A percentile compares a stretch with the other conserved stretches of the same genome.
phyloP scores from a whole-genome alignment of 2,113 vertebrate genomes.

The Drymodes brunneopygia region DNA sequence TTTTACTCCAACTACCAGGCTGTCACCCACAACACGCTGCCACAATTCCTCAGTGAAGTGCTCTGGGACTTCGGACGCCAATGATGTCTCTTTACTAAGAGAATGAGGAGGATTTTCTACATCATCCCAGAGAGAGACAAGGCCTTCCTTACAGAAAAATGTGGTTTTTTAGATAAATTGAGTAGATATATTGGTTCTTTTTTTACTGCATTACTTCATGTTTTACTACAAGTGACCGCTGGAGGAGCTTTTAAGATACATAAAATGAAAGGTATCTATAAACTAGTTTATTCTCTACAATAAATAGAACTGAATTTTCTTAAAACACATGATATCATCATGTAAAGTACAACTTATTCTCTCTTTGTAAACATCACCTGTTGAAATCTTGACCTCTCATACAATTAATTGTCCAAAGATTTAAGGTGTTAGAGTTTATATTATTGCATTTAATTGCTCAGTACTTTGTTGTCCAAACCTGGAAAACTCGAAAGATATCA shows the following conservation, averaged over 20 bases:
- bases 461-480: background rate
- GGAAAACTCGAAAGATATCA: background rate
- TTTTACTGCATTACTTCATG: background rate
- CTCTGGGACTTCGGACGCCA: conserved; percentile 36
- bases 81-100: conserved; percentile 40
- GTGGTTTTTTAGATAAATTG: background rate
- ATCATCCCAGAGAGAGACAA: conserved; percentile 86
- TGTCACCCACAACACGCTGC: conserved; percentile 81
- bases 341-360: background rate
- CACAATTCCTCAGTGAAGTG: conserved; percentile 79
- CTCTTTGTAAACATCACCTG: background rate
- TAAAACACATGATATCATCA: background rate
- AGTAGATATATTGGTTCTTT: background rate
- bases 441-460: background rate
- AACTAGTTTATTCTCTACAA: background rate
- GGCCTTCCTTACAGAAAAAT: conserved; percentile 77
- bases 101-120: conserved; percentile 66
- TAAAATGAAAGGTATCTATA: background rate
- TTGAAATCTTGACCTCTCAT: background rate
- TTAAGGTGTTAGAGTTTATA: background rate
- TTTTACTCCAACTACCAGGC: conserved; percentile 82
- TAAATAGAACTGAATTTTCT: background rate
- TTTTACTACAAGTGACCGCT: background rate
- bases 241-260: background rate
- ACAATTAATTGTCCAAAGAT: background rate